Conservation (phyloP, 2,888 invertebrate genomes). For the Auanema freiburgensis region DNA sequence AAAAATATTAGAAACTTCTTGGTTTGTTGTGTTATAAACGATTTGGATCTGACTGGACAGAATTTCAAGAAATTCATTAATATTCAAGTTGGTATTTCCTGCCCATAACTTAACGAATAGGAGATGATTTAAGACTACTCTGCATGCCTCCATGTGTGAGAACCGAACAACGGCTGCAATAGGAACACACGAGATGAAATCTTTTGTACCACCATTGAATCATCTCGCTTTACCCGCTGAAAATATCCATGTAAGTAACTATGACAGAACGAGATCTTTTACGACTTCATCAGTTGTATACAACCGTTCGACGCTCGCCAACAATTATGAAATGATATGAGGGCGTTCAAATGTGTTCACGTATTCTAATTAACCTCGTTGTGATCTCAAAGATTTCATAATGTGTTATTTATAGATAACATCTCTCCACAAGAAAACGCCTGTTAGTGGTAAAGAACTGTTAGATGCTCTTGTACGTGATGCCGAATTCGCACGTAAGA, state of each 20-base stretch:
- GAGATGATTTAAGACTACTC: slow-evolving; percentile 71
- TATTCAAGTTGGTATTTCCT: slow-evolving; percentile 27
- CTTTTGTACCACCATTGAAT: slow-evolving; percentile 71
- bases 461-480: slow-evolving; percentile 76
- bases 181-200: slow-evolving; percentile 79
- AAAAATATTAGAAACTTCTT: slow-evolving; percentile 39
- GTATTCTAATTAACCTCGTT: not conserved
- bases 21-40: slow-evolving; percentile 40
- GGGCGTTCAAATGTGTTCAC: too few relatives aligned
- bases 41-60: slow-evolving; percentile 37
- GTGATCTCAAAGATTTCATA: not conserved
- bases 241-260: slow-evolving; percentile 71
- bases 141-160: slow-evolving; percentile 73
- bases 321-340: too few relatives aligned
- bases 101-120: not conserved
- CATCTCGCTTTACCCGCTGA: slow-evolving; percentile 76
- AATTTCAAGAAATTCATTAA: slow-evolving; percentile 46
- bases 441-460: slow-evolving; percentile 74
- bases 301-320: too few relatives aligned
- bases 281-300: too few relatives aligned
- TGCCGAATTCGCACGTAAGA: slow-evolving; percentile 79
- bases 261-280: too few relatives aligned
- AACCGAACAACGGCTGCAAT: slow-evolving; percentile 80
- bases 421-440: slow-evolving; percentile 44
- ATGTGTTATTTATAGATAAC: slow-evolving; percentile 31